Conservation (phyloP, 1,140 invertebrate species). For the Saxidomus purpurata region DNA sequence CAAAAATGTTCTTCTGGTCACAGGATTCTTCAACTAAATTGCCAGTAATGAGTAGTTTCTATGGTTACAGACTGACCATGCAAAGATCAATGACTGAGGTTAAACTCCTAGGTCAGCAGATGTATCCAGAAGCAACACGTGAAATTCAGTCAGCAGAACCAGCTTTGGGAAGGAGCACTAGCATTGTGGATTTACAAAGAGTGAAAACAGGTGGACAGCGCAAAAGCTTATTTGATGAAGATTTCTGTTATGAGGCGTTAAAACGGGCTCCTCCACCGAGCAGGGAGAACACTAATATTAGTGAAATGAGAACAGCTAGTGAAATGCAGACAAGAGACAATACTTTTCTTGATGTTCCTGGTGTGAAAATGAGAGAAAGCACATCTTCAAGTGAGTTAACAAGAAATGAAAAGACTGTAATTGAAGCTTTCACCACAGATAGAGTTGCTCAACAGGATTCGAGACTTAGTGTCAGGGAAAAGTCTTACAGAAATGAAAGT, state of each 20-base stretch:
- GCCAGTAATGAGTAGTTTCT: slow-evolving; percentile 45
- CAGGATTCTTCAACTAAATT: slow-evolving; percentile 56
- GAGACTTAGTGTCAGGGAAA: background rate
- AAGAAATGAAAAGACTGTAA: background rate
- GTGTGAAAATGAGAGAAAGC: background rate
- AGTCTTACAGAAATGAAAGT: background rate
- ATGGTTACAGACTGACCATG: slow-evolving; percentile 43
- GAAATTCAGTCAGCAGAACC: slow-evolving; percentile 19
- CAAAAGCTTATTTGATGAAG: background rate
- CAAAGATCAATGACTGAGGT: slow-evolving; percentile 53
- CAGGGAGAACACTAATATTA: background rate
- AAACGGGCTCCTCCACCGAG: slow-evolving; percentile 37
- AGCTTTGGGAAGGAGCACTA: background rate
- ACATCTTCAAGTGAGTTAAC: background rate
- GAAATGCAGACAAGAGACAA: background rate
- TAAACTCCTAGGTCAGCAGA: slow-evolving; percentile 57
- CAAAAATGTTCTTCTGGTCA: slow-evolving; percentile 62
- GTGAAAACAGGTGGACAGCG: background rate
- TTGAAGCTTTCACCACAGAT: background rate
- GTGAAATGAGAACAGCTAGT: background rate
- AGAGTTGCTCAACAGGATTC: background rate
- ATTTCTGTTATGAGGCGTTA: background rate
- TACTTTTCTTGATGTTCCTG: background rate
- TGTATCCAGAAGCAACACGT: slow-evolving; percentile 23
- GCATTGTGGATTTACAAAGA: background rate